Evolutionary conservation across 2,888 invertebrate species (phyloP).

Genomic region (Drosophila peninsularis): DNA sequence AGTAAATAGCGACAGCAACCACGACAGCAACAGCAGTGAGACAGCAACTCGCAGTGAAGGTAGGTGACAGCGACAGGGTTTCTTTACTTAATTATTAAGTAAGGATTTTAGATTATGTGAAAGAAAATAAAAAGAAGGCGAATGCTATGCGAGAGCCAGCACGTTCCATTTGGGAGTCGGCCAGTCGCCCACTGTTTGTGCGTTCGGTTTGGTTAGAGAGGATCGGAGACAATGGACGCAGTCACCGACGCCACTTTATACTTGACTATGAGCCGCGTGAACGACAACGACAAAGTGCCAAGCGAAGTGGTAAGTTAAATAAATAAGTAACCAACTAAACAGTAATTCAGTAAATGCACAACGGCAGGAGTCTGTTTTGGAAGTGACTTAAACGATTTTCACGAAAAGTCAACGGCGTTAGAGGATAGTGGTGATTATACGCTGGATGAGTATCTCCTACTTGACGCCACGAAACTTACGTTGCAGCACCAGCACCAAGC

Average conservation of each 20-base stretch:
- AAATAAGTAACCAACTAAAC: not conserved
- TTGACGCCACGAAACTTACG: constrained; percentile 68
- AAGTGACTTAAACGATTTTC: constrained; percentile 50
- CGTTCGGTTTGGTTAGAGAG: constrained; percentile 88
- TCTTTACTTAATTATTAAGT: constrained; percentile 25
- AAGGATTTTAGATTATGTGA: constrained; percentile 52
- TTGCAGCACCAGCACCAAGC: constrained; percentile 64
- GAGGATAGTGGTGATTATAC: constrained; percentile 53
- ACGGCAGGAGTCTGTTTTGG: constrained; percentile 41
- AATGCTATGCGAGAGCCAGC: constrained; percentile 83
- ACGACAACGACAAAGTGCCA: constrained; percentile 56
- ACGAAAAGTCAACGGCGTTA: constrained; percentile 28
- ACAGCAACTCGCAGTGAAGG: constrained; percentile 55
- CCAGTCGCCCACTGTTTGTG: constrained; percentile 87
- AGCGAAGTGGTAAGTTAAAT: constrained; percentile 31
- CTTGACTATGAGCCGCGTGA: constrained; percentile 81
- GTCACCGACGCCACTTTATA: constrained; percentile 82
- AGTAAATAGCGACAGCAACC: constrained; percentile 67
- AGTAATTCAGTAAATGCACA: not conserved
- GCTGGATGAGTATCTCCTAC: constrained; percentile 58
- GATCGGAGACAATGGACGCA: constrained; percentile 86
- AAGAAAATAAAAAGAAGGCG: not conserved
- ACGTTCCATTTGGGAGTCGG: constrained; percentile 87
- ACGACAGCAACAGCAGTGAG: constrained; percentile 60
- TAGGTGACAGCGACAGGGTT: constrained; percentile 50